Conservation (phyloP, 2,113 vertebrate species). For the Nothoprocta perdicaria region DNA sequence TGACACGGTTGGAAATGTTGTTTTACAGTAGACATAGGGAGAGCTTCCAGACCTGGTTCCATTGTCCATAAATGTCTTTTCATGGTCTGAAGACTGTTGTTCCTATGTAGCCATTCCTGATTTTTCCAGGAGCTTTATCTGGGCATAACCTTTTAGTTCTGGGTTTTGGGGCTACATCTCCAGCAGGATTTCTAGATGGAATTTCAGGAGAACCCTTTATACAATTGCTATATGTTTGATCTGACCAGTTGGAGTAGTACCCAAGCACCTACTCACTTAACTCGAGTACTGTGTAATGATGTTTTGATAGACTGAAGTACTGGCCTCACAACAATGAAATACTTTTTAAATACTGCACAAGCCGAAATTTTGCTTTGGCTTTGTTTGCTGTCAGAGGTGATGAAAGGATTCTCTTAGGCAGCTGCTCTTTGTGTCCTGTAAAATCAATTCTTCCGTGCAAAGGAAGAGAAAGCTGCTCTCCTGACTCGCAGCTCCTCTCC, state of each 20-base stretch:
- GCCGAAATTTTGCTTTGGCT: slow-evolving; percentile 31
- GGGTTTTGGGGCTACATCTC: neutral
- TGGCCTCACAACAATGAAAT: neutral
- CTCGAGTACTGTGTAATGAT: neutral
- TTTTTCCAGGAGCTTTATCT: neutral
- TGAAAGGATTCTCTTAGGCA: slow-evolving; percentile 2
- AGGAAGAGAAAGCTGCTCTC: neutral
- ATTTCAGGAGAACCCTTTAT: neutral
- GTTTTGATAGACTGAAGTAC: neutral
- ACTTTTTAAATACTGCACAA: neutral
- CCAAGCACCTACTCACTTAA: neutral
- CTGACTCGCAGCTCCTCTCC: neutral
- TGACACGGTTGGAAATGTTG: neutral
- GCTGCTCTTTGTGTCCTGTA: neutral
- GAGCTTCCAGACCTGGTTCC: neutral
- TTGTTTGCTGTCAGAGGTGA: slow-evolving; percentile 11
- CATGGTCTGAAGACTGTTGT: neutral
- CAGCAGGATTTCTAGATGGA: neutral
- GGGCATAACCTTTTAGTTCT: neutral
- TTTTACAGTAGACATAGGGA: neutral
- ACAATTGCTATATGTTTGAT: neutral
- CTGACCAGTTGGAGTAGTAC: neutral
- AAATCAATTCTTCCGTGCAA: neutral
- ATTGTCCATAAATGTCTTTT: neutral
- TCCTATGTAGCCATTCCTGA: neutral